phyloP scores from a whole-genome alignment of 2,797 vertebrate genomes.

The Mallotus villosus region DNA sequence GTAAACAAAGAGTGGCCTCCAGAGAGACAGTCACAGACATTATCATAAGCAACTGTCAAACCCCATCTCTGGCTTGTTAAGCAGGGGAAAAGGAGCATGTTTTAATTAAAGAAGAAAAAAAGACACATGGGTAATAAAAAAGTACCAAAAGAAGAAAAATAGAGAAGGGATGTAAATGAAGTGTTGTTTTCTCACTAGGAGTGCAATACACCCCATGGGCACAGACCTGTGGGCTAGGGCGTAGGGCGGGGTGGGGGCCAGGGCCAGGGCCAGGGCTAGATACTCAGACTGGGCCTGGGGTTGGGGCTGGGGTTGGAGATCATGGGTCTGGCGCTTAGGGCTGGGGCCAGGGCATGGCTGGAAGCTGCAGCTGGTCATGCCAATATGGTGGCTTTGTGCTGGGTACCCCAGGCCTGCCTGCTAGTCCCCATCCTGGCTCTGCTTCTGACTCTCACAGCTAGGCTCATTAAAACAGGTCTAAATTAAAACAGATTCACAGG shows the following conservation, averaged over 20 bases:
- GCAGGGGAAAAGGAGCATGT: slow-evolving; percentile 37
- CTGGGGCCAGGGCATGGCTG: too few species aligned
- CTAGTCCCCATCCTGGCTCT: slow-evolving; percentile 41
- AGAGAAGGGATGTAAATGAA: slow-evolving; percentile 43
- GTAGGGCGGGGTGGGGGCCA: neutral
- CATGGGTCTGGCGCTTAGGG: too few species aligned
- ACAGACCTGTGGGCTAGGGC: neutral
- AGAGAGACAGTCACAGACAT: slow-evolving; percentile 52
- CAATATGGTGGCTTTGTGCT: slow-evolving; percentile 48
- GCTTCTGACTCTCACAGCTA: slow-evolving; percentile 46
- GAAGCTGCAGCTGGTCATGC: neutral
- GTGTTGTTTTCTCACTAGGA: slow-evolving; percentile 38
- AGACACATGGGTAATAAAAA: slow-evolving; percentile 41
- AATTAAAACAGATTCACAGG: slow-evolving; percentile 62
- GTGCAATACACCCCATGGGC: slow-evolving; percentile 53
- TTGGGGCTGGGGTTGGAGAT: too few species aligned
- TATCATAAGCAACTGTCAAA: slow-evolving; percentile 66
- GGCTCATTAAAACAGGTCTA: slow-evolving; percentile 72
- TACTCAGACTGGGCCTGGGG: too few species aligned
- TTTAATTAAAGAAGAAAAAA: slow-evolving; percentile 61
- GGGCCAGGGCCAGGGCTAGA: too few species aligned
- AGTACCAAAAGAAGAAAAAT: slow-evolving; percentile 9
- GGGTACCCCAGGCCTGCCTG: slow-evolving; percentile 58
- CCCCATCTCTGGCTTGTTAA: slow-evolving; percentile 57
- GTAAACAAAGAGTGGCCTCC: slow-evolving; percentile 63